Percentiles rank a stretch among this genome's conserved stretches.
Evolutionary conservation across 53 echinoderm and acorn worm species (phyloP).

Genomic region (Temnopleurus reevesii): DNA sequence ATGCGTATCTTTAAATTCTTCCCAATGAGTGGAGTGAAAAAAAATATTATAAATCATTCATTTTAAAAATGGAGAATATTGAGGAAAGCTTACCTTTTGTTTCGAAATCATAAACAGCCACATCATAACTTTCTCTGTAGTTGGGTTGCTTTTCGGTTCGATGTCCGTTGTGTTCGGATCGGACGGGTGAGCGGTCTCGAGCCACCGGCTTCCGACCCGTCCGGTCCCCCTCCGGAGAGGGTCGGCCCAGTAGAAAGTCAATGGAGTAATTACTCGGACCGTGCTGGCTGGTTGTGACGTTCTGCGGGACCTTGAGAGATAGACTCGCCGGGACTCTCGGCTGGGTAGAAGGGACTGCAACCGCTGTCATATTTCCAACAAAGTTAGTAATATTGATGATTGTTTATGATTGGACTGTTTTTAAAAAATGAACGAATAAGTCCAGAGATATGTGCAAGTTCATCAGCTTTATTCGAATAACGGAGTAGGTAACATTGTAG

Average conservation of each 20-base stretch:
- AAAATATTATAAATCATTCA: too few relatives aligned
- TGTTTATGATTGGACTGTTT: neutral
- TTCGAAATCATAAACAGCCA: neutral
- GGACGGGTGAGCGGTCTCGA: slow-evolving; percentile 14
- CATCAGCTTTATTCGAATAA: neutral
- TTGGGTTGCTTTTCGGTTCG: neutral
- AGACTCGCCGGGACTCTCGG: neutral
- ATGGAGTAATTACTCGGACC: slow-evolving; percentile 46
- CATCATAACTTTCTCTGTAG: neutral
- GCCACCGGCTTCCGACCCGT: neutral
- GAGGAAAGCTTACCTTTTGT: neutral
- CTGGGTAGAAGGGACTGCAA: neutral
- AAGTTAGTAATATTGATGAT: neutral
- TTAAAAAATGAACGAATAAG: neutral
- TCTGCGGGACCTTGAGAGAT: neutral
- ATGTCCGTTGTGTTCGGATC: neutral
- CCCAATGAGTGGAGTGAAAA: too few relatives aligned
- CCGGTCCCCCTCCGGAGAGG: neutral
- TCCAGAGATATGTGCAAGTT: neutral
- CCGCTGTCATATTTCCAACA: slow-evolving; percentile 19
- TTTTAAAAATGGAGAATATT: too few relatives aligned
- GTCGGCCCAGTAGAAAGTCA: slow-evolving; percentile 25
- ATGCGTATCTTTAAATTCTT: too few relatives aligned
- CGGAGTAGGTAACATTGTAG: neutral
- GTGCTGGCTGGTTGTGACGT: neutral